These are phyloP conservation scores for Strix aluco DNA, from an alignment of 2,113 vertebrate species.

Conservation along the genomic window DNA sequence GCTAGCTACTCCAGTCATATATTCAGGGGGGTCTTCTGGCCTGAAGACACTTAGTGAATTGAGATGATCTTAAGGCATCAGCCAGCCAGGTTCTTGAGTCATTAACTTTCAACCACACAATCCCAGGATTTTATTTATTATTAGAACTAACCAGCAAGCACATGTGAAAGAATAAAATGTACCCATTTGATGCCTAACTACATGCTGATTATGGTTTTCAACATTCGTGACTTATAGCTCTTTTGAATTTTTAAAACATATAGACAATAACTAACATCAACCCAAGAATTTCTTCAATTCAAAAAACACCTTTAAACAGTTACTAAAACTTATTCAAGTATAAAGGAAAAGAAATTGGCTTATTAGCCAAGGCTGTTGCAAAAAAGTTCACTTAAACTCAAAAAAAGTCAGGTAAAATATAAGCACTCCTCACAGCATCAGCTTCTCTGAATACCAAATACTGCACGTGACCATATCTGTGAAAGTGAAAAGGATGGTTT, in stretches of 20 bases:
- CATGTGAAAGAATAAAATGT: not conserved
- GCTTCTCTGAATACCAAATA: not conserved
- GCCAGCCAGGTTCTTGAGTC: not conserved
- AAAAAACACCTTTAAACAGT: not conserved
- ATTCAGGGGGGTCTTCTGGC: not conserved
- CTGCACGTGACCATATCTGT: not conserved
- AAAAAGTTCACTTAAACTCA: not conserved
- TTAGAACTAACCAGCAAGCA: not conserved
- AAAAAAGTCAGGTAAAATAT: not conserved
- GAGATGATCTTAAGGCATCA: not conserved
- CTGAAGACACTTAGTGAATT: not conserved
- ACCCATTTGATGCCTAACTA: not conserved
- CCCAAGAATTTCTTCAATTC: not conserved
- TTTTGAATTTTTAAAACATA: not conserved
- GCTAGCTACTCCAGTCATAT: not conserved
- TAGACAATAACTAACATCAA: not conserved
- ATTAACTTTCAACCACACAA: not conserved
- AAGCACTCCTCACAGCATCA: not conserved
- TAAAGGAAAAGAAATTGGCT: not conserved
- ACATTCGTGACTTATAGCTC: not conserved
- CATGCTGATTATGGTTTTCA: not conserved
- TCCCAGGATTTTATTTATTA: not conserved
- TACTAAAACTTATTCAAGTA: not conserved
- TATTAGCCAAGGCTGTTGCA: not conserved
- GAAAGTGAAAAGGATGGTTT: not conserved